phyloP scores from a whole-genome alignment of 1,140 invertebrate genomes.

The Temnothorax longispinosus region DNA sequence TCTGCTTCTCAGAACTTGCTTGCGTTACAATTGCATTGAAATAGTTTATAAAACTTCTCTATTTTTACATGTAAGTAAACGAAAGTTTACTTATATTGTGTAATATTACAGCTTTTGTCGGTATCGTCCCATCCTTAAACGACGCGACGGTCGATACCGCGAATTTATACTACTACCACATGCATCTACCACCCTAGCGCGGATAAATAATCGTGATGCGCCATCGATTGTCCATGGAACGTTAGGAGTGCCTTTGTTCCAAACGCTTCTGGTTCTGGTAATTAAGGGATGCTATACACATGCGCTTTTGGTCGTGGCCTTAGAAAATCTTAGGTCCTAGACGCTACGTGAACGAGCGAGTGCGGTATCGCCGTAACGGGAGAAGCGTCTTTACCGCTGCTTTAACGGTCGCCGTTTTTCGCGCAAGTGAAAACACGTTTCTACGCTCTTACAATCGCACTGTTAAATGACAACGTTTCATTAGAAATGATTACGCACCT shows the following conservation, averaged over 20 bases:
- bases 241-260: conserved; percentile 27
- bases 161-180: background rate
- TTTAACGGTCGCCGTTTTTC: conserved; percentile 86
- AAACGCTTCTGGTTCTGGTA: conserved; percentile 62
- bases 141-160: background rate
- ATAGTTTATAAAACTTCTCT: background rate
- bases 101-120: background rate
- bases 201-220: background rate
- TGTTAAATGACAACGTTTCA: conserved; percentile 84
- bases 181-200: background rate
- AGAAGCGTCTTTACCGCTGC: conserved; percentile 86
- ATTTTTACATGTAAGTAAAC: background rate
- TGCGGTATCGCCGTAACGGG: conserved; percentile 81
- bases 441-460: conserved; percentile 80
- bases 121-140: background rate
- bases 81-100: background rate
- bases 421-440: conserved; percentile 86
- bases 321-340: conserved; percentile 43
- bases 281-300: conserved; percentile 34
- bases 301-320: conserved; percentile 3
- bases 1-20: background rate
- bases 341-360: conserved; percentile 43
- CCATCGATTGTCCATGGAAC: background rate
- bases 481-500: conserved; percentile 84
- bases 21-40: background rate